phyloP scores from a whole-genome alignment of 2,888 invertebrate genomes.

The Teinopalpus imperialis region DNA sequence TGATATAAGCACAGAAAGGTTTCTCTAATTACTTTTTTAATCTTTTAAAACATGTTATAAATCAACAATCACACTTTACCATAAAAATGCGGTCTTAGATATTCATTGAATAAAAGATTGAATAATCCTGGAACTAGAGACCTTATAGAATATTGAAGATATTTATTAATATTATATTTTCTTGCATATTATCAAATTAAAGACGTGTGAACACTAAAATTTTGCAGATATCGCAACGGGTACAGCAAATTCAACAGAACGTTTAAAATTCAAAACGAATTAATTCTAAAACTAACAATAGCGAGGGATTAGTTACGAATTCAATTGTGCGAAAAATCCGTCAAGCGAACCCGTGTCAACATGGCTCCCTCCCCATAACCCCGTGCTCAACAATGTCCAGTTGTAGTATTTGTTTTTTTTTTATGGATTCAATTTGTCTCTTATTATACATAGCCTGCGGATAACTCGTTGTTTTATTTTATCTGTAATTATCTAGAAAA shows the following conservation, averaged over 20 bases:
- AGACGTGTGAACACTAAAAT: no score
- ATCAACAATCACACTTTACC: no score
- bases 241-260: conserved; percentile 22
- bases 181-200: no score
- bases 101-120: no score
- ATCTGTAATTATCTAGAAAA: neutral
- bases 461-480: neutral
- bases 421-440: conserved; percentile 1
- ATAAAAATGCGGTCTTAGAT: no score
- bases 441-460: neutral
- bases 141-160: no score
- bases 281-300: conserved; percentile 55
- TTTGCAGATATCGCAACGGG: no score
- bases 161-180: no score
- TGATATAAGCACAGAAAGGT: no score
- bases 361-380: conserved; percentile 24
- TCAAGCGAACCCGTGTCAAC: conserved; percentile 39
- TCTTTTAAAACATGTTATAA: no score
- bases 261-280: conserved; percentile 44
- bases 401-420: conserved; percentile 11
- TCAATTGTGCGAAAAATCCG: conserved; percentile 72
- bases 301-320: conserved; percentile 64
- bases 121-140: no score
- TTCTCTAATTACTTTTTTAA: no score
- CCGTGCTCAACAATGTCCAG: conserved; percentile 20